Conservation (phyloP, 2,113 vertebrate species). For the Ictidomys tridecemlineatus region DNA sequence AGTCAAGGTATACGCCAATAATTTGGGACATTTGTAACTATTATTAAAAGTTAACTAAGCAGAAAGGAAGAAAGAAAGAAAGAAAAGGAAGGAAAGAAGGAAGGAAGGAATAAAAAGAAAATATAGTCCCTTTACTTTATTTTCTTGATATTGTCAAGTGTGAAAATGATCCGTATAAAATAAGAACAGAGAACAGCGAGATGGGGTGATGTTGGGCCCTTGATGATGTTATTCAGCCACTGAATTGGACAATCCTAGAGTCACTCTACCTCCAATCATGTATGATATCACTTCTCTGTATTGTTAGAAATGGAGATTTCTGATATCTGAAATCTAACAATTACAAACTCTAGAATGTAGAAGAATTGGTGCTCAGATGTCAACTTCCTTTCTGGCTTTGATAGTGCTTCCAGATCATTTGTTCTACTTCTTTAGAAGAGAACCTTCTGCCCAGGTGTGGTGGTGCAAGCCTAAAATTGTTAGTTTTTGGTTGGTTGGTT, state of each 20-base stretch:
- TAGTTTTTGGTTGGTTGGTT: background rate
- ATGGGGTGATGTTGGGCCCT: background rate
- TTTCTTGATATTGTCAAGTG: slow-evolving; percentile 5
- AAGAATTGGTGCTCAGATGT: background rate
- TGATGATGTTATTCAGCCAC: background rate
- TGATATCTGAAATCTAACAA: background rate
- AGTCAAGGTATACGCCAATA: no score
- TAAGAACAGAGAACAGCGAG: background rate
- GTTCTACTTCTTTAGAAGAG: background rate
- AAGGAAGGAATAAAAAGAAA: background rate
- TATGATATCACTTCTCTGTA: background rate
- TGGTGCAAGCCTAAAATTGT: no score
- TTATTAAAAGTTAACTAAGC: no score
- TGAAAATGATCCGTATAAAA: background rate
- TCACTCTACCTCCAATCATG: background rate
- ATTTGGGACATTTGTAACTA: no score
- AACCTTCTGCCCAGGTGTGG: background rate
- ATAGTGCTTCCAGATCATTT: background rate
- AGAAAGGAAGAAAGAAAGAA: background rate
- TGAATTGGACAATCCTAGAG: background rate
- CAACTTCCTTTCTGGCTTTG: background rate
- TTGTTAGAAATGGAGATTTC: background rate
- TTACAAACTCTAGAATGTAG: background rate
- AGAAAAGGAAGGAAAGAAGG: no score
- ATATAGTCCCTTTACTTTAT: background rate